Conservation (phyloP, 2,888 invertebrate species). For the Arenicola marina region DNA sequence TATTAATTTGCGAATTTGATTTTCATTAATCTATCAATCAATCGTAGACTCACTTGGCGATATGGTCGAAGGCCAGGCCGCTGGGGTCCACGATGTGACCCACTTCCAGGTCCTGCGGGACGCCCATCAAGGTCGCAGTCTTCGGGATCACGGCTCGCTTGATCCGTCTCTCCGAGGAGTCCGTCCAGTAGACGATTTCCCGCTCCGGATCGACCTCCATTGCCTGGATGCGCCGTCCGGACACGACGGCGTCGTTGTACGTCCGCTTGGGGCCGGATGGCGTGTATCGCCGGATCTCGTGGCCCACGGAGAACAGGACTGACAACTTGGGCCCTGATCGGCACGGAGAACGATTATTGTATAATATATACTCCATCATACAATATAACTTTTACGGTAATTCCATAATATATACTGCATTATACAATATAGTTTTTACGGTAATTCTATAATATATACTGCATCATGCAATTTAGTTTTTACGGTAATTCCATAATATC, state of each 20-base stretch:
- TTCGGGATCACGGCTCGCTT: constrained; percentile 86
- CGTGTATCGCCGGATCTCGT: constrained; percentile 70
- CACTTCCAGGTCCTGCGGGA: constrained; percentile 85
- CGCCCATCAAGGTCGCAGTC: constrained; percentile 67
- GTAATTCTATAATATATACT: no score
- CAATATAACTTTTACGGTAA: no score
- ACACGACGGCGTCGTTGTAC: constrained; percentile 72
- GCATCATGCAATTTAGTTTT: no score
- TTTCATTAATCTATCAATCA: no score
- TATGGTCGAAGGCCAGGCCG: constrained; percentile 90
- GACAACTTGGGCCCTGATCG: no score
- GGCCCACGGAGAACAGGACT: constrained; percentile 76
- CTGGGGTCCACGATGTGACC: constrained; percentile 70
- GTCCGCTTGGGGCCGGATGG: constrained; percentile 41
- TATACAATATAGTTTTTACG: no score
- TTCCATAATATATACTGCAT: no score
- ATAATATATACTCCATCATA: no score
- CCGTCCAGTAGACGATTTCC: constrained; percentile 85
- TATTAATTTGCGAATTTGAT: no score
- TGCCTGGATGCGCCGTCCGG: constrained; percentile 88
- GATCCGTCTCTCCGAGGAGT: constrained; percentile 84
- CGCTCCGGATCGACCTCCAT: constrained; percentile 83
- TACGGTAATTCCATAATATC: no score
- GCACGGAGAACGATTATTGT: no score
- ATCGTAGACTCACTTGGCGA: constrained; percentile 68